Base-by-base conservation (phyloP, 1,140 invertebrate species). In the Hylyphantes graminicola region DNA sequence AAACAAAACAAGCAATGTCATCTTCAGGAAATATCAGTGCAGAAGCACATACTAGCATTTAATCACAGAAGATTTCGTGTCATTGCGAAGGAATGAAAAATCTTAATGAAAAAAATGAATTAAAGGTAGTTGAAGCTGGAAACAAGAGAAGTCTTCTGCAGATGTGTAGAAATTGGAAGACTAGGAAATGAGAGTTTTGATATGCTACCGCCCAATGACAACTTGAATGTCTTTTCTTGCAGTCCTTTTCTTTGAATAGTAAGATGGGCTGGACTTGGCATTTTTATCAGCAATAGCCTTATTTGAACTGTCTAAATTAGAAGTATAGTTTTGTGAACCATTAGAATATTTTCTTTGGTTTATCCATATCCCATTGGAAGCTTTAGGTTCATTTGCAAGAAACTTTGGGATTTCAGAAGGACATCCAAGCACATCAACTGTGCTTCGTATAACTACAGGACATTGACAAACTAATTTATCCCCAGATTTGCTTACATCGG, bases 21-120 rank as follows among this genome's bases (percentile, higher is more conserved):
- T n/a, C 54, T 78, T 67, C 61, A 78, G 17, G 51, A 53, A 63
- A 54, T 68, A 63, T 78, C 17, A n/a, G 48, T 53, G 55, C 70
- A 78, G 11, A 17, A 78, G 63, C 63, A 78, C 61, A 78, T 13
- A 74, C 65, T 50, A 80, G 64, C 64, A 59, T 21, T 35, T 78
- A 80, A 80, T 80, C 77, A 80, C 77, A 80, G 77, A 80, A 80
- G 57, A 80, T 80, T 80, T 80, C 48, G 65, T 67, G 57, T 57
- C 77, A 70, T 68, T 80, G 77, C 70, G 77, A 64, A 70, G 77
- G 77, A 80, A 80, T 80, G 77, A 61, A 80, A 21, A n/a, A 80
- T 61, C 48, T 15, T 35, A 19, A 80, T 80, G 76, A 61, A 65
- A 57, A 78, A 65, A n/a, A 50, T 48, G n/a, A 10, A 55, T 48